Evolutionary conservation across 2,113 vertebrate genomes (phyloP).

Genomic region (Cyanoderma ruficeps): DNA sequence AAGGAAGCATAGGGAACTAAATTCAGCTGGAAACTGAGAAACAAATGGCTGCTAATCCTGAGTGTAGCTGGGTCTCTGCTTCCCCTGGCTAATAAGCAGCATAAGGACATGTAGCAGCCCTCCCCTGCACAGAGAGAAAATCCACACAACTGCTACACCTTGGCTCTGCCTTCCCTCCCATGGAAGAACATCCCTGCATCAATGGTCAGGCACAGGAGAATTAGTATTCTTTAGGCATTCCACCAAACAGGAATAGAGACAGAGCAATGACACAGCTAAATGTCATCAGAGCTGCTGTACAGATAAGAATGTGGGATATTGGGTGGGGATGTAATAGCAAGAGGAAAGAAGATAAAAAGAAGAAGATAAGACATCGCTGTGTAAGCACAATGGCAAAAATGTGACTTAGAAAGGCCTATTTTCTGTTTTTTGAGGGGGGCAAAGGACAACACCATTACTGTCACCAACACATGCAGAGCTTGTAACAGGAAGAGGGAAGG

Average conservation of each 20-base stretch:
- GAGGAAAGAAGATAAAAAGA: not conserved
- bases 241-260: not conserved
- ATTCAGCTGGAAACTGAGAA: not conserved
- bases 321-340: not conserved
- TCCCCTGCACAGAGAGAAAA: not conserved
- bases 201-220: not conserved
- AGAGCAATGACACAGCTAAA: not conserved
- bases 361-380: not conserved
- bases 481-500: not conserved
- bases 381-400: not conserved
- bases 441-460: not conserved
- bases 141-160: not conserved
- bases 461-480: not conserved
- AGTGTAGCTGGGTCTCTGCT: not conserved
- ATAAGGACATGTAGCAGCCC: not conserved
- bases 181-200: not conserved
- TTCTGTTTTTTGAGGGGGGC: not conserved
- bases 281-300: not conserved
- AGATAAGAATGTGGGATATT: not conserved
- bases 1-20: not conserved
- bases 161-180: not conserved
- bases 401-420: not conserved
- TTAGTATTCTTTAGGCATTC: not conserved
- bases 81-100: not conserved
- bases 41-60: not conserved